Evolutionary conservation across 2,888 invertebrate genomes (phyloP), one percentile per base, ranked within the genome.

Genomic region (Brachylomia viminalis): DNA sequence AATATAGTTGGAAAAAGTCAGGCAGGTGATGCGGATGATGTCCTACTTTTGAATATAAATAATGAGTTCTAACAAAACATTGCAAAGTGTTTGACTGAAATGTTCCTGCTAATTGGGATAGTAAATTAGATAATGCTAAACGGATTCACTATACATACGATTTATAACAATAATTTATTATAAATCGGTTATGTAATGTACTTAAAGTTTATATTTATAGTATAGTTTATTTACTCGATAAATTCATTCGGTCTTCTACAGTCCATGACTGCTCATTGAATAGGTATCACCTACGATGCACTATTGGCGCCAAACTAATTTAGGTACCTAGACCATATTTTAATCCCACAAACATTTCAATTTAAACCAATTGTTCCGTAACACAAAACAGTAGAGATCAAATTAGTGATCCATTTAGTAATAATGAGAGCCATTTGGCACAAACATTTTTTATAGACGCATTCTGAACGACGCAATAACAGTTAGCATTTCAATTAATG

Each of bases 401-500:
- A 64, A 72, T 80, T 33, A 71, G 70, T 71, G 38, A 73, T 67
- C 59, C 72, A 83, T 71, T 67, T 69, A 68, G 66, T 59, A 64
- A 73, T 71, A 71, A 80, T 71, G 70, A 80, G 61, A 11, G n/a
- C 30, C 38, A 74, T 80, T 85, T 85, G 80, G 83, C 84, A 62
- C 61, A 38, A 20, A 74, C 67, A 77, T 84, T 84, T 82, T 83
- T 82, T 72, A 79, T 75, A 80, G 70, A 61, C 59, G 73, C 79
- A 62, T 75, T 80, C 65, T 30, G 70, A 52, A 67, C 77, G 66
- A 82, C 30, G 80, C 62, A 77, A 77, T 84, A 77, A 77, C 56
- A 67, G 67, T 77, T 82, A 72, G 59, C 79, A 82, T 85, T 80
- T 72, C 76, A 85, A 85, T 77, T 77, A 82, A 80, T 72, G 65